A percentile compares a stretch with the other conserved stretches of the same genome.
Evolutionary conservation across 2,888 invertebrate genomes (phyloP).

Genomic region (Linnaemya tessellans): DNA sequence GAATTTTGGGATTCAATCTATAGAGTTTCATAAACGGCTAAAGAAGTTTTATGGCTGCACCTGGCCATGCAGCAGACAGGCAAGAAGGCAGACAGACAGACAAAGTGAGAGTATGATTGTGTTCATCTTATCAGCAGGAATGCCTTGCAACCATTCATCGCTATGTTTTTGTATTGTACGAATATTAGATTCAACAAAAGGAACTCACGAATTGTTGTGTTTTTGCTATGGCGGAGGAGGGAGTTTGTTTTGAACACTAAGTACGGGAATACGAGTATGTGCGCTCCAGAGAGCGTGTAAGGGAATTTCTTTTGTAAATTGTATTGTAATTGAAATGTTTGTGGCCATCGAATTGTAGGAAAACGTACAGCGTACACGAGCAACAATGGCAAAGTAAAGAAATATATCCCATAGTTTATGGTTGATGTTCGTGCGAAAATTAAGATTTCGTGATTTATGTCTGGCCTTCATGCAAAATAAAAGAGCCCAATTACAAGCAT

Average conservation of each 20-base stretch:
- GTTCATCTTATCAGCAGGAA: neutral
- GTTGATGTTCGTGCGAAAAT: constrained; percentile 70
- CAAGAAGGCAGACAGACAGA: neutral
- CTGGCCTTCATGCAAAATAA: constrained; percentile 46
- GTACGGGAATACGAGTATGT: neutral
- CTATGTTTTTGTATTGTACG: constrained; percentile 42
- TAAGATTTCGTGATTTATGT: constrained; percentile 71
- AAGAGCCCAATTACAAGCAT: constrained; percentile 31
- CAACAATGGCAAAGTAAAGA: constrained; percentile 35
- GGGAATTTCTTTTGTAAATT: constrained; percentile 66
- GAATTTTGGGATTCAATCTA: constrained; percentile 44
- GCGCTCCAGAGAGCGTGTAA: constrained; percentile 33
- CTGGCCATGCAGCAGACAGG: constrained; percentile 1
- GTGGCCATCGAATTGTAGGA: constrained; percentile 65
- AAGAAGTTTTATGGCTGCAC: neutral
- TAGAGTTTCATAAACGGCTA: constrained; percentile 43
- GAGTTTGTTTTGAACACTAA: constrained; percentile 2
- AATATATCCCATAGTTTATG: constrained; percentile 59
- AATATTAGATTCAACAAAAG: constrained; percentile 41
- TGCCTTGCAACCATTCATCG: constrained; percentile 12
- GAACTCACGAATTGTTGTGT: constrained; percentile 22
- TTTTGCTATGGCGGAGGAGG: neutral
- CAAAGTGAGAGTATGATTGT: neutral
- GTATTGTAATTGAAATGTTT: constrained; percentile 72
- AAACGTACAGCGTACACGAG: constrained; percentile 35